Base-by-base conservation (phyloP, 2,888 invertebrate species). In the Apomyelois bistriatella region DNA sequence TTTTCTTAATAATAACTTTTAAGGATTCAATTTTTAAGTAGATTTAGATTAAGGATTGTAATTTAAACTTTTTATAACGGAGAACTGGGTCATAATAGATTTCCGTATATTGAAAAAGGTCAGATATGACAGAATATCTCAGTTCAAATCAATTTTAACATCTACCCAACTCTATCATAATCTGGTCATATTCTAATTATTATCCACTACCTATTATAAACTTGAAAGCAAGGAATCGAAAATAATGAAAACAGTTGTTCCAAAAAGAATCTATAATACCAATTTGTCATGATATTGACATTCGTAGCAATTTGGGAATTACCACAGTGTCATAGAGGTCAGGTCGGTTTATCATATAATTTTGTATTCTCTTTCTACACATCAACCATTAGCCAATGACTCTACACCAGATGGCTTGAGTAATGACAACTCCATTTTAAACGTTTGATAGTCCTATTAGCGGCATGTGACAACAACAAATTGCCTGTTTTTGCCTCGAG, bases 371-470 rank as follows among this genome's bases (percentile, higher is more conserved):
- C n/a, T n/a, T n/a, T n/a, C n/a, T n/a, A n/a, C 35, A 4, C 22
- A 16, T 8, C 43, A n/a, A 32, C 67, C 72, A 72, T 76, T 76
- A 72, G 64, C 52, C 62, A 46, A 51, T 61, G 64, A 65, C 66
- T 64, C 59, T 57, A 68, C 68, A 74, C 75, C 78, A 74, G 78
- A 79, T 76, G 77, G 69, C 61, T 68, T 72, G 72, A 76, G 63
- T 78, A 74, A 78, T 75, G 72, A 72, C 67, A 66, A 62, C 65
- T 65, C 64, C 65, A 59, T 71, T 64, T 46, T 65, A 67, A 70
- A 68, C 65, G 70, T 60, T 70, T 64, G 62, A 71, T 70, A 70
- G 62, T 63, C 62, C 65, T 63, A 64, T 70, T 63, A 64, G 62
- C 64, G 65, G 64, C 66, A 70, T 67, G 65, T 54, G 60, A 60